These are phyloP conservation scores for Rhagonycha fulva DNA, from an alignment of 2,888 invertebrate species.

Conservation along the genomic window DNA sequence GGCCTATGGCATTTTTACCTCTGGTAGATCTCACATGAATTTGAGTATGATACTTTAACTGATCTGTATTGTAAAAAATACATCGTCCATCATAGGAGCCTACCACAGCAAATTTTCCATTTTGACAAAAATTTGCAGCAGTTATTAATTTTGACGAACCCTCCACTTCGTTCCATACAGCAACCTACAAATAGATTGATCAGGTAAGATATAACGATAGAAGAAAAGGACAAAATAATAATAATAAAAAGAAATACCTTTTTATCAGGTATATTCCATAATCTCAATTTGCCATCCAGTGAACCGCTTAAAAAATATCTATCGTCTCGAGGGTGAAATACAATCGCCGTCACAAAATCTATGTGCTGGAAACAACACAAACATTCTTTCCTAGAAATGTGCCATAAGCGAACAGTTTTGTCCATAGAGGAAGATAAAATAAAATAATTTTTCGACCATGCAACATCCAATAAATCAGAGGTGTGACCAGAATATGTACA, in stretches of 20 bases:
- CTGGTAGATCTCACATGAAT: constrained; percentile 94
- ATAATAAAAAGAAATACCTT: constrained; percentile 59
- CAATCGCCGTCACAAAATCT: constrained; percentile 98
- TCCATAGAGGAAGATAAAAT: constrained; percentile 98
- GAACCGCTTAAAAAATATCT: constrained; percentile 95
- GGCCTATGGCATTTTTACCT: constrained; percentile 92
- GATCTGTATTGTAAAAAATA: constrained; percentile 98
- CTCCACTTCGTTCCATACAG: constrained; percentile 96
- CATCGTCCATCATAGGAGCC: constrained; percentile 98
- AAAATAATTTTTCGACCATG: constrained; percentile 99
- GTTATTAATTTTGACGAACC: constrained; percentile 95
- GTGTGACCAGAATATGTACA: constrained; percentile 94
- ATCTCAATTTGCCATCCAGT: constrained; percentile 93
- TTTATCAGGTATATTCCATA: constrained; percentile 99
- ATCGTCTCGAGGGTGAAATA: constrained; percentile 93
- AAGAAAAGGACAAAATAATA: no score
- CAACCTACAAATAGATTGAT: constrained; percentile 63
- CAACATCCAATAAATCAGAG: constrained; percentile 93
- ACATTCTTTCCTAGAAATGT: constrained; percentile 95
- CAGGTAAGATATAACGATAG: neutral
- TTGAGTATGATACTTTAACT: constrained; percentile 96
- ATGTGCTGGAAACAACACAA: constrained; percentile 99
- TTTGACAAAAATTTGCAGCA: constrained; percentile 95
- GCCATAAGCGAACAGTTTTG: constrained; percentile 97
- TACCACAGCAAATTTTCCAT: constrained; percentile 97